phyloP scores from a whole-genome alignment of 2,888 invertebrate genomes.

The Alviniconcha strummeri region DNA sequence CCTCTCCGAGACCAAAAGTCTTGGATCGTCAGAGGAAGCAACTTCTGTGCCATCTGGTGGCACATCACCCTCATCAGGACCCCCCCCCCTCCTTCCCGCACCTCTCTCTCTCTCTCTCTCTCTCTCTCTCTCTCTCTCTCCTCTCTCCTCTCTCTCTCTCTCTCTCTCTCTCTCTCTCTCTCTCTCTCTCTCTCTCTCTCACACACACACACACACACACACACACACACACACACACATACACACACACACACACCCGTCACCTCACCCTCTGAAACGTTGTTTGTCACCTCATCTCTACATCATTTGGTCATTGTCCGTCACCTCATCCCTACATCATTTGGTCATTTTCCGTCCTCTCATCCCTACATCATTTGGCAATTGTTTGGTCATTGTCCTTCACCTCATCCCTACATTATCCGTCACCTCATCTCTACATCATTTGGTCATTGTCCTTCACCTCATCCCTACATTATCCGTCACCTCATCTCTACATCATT shows the following conservation, averaged over 20 bases:
- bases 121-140: background rate
- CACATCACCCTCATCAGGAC: too few species aligned
- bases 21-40: background rate
- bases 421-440: too few species aligned
- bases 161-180: background rate
- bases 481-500: too few species aligned
- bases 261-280: background rate
- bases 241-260: background rate
- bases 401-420: too few species aligned
- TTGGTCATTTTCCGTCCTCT: background rate
- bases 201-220: background rate
- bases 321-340: background rate
- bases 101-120: slow-evolving; percentile 8
- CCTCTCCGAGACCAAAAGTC: background rate
- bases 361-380: too few species aligned
- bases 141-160: background rate
- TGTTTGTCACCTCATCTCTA: background rate
- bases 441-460: too few species aligned
- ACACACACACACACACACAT: background rate
- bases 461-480: too few species aligned
- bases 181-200: background rate
- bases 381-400: too few species aligned
- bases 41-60: background rate
- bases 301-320: background rate
- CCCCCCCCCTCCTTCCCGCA: background rate